These are phyloP conservation scores for Cyclopterus lumpus DNA, from an alignment of 2,797 vertebrate genomes.

Conservation along the genomic window DNA sequence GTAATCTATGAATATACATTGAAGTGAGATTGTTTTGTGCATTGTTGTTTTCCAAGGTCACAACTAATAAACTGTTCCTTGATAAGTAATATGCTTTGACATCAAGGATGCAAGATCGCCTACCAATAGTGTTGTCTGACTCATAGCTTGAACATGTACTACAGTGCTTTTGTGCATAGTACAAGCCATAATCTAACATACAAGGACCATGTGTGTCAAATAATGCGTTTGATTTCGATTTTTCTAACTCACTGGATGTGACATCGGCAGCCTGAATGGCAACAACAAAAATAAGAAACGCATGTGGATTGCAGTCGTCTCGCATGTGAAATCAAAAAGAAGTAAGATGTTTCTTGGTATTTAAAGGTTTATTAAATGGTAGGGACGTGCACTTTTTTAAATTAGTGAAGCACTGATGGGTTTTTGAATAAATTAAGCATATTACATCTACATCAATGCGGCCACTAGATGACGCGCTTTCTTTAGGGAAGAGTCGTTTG, in stretches of 20 bases:
- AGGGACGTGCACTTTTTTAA: neutral
- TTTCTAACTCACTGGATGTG: neutral
- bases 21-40: slow-evolving; percentile 1
- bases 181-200: neutral
- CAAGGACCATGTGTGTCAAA: neutral
- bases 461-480: slow-evolving; percentile 32
- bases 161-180: neutral
- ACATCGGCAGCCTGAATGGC: neutral
- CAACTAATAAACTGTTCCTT: neutral
- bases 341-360: neutral
- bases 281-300: neutral
- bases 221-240: neutral
- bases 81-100: neutral
- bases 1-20: neutral
- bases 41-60: neutral
- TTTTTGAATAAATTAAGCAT: neutral
- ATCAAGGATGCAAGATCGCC: neutral
- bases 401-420: neutral
- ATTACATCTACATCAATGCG: neutral
- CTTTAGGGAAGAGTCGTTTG: neutral
- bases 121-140: neutral
- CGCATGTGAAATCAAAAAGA: neutral
- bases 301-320: neutral
- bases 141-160: neutral
- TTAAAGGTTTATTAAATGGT: neutral